phyloP scores from a whole-genome alignment of 2,113 vertebrate species.

The Tachuris rubrigastra region DNA sequence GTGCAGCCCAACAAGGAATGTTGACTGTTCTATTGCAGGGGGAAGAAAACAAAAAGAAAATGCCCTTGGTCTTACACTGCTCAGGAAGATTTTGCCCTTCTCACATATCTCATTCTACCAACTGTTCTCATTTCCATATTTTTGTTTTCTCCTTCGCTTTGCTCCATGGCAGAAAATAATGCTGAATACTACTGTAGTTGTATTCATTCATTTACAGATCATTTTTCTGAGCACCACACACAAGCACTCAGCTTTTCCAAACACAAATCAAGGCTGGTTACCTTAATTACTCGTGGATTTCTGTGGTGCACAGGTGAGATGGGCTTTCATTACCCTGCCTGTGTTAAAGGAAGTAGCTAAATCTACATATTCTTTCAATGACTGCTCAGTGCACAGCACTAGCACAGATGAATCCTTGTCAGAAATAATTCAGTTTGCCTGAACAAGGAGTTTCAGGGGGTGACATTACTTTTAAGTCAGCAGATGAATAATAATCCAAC shows the following conservation, averaged over 20 bases:
- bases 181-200: not conserved
- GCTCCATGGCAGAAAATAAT: conserved; percentile 4
- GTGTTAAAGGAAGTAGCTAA: not conserved
- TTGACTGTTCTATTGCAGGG: not conserved
- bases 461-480: conserved; percentile 54
- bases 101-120: not conserved
- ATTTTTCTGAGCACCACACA: conserved; percentile 9
- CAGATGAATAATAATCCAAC: conserved; percentile 47
- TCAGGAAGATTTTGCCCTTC: conserved; percentile 33
- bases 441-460: conserved; percentile 44
- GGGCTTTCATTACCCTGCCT: not conserved
- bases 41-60: not conserved
- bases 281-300: conserved; percentile 47
- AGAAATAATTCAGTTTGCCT: conserved; percentile 53
- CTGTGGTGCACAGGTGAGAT: conserved; percentile 6
- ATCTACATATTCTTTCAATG: conserved; percentile 34
- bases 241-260: conserved; percentile 4
- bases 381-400: not conserved
- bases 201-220: conserved; percentile 27
- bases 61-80: not conserved
- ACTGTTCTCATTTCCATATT: conserved; percentile 49
- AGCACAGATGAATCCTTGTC: conserved; percentile 35
- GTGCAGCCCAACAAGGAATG: not conserved
- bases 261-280: conserved; percentile 32
- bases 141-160: conserved; percentile 53